These are phyloP conservation scores for Dynastes tityus DNA, from an alignment of 2,888 invertebrate species.

Conservation along the genomic window DNA sequence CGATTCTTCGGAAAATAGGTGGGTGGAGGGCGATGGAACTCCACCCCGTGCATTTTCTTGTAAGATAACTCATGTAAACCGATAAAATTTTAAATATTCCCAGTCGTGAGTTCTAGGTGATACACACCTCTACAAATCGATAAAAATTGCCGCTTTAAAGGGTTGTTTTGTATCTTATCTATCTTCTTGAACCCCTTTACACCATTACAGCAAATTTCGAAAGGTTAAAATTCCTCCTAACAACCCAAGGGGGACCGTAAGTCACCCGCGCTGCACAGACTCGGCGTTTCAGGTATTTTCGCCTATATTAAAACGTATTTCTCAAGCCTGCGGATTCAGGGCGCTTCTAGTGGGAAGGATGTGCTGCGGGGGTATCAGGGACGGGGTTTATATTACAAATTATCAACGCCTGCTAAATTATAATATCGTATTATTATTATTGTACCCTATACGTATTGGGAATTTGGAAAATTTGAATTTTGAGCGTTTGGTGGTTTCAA, in stretches of 20 bases:
- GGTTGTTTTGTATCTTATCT: neutral
- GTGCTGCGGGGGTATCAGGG: neutral
- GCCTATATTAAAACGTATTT: constrained; percentile 23
- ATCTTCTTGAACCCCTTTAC: neutral
- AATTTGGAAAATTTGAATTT: constrained; percentile 32
- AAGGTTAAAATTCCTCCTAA: too few relatives aligned
- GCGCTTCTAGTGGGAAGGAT: neutral
- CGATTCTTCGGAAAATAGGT: neutral
- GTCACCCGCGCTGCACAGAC: neutral
- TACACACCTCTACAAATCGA: too few relatives aligned
- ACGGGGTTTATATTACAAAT: constrained; percentile 20
- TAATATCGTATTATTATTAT: too few relatives aligned
- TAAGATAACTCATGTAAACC: too few relatives aligned
- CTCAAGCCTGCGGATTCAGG: neutral
- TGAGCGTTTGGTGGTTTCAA: neutral
- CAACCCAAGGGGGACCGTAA: too few relatives aligned
- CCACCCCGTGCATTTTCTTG: too few relatives aligned
- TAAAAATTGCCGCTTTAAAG: too few relatives aligned
- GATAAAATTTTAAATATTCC: too few relatives aligned
- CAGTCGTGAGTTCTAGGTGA: too few relatives aligned
- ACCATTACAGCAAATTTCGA: neutral
- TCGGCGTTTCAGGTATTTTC: neutral
- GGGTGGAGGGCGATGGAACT: neutral
- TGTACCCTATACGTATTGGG: neutral
- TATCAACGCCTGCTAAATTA: constrained; percentile 12